Evolutionary conservation across 2,113 vertebrate species (phyloP).

Genomic region (Hypanus sabinus): DNA sequence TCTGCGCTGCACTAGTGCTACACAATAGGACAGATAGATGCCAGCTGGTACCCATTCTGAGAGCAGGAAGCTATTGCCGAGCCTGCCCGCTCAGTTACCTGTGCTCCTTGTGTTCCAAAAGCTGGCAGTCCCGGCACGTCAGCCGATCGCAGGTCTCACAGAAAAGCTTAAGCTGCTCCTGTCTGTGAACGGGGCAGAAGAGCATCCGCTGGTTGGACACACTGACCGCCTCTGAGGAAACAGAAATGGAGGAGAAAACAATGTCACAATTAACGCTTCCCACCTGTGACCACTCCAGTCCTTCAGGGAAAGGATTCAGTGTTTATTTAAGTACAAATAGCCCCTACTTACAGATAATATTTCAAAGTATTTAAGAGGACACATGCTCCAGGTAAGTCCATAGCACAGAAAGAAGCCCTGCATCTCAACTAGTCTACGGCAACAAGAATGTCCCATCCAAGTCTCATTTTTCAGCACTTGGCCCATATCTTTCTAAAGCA

Average conservation of each 20-base stretch:
- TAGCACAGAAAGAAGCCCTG: no score
- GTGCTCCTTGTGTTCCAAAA: conserved; percentile 94
- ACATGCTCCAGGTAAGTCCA: no score
- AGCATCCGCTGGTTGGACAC: conserved; percentile 81
- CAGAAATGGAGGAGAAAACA: conserved; percentile 23
- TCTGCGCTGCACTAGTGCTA: no score
- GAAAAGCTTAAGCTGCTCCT: conserved; percentile 91
- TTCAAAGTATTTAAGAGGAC: background rate
- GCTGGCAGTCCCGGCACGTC: conserved; percentile 91
- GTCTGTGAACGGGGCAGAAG: conserved; percentile 92
- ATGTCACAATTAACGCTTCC: background rate
- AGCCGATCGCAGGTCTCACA: conserved; percentile 95
- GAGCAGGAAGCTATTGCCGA: no score
- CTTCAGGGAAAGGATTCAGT: background rate
- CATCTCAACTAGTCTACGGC: no score
- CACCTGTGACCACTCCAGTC: background rate
- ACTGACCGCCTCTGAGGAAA: conserved; percentile 70
- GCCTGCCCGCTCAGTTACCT: conserved; percentile 64
- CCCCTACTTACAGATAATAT: background rate
- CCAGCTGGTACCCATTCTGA: background rate
- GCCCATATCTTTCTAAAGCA: no score
- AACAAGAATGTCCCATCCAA: no score
- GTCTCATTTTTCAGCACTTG: no score
- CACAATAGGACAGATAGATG: no score
- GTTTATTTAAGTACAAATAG: background rate